Evolutionary conservation across 2,113 vertebrate species (phyloP).

Genomic region (Glaucidium brasilianum): DNA sequence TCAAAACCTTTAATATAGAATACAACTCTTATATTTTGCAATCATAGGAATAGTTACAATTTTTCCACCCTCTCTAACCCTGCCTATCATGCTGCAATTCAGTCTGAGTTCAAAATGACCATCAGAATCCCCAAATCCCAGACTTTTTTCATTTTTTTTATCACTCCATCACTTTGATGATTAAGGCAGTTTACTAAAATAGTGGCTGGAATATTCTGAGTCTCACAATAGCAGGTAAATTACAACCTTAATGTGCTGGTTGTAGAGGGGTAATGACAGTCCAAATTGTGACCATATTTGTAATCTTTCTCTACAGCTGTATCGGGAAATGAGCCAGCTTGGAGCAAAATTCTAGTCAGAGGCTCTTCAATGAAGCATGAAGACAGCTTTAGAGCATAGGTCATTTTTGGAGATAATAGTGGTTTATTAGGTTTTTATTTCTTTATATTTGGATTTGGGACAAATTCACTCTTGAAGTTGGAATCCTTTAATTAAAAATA

Average conservation of each 20-base stretch:
- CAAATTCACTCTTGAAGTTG: neutral
- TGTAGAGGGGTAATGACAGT: neutral
- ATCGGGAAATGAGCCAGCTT: neutral
- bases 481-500: neutral
- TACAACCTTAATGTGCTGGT: neutral
- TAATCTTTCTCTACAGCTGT: slow-evolving; percentile 6
- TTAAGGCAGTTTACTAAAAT: slow-evolving; percentile 45
- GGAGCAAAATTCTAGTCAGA: neutral
- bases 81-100: slow-evolving; percentile 9
- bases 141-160: slow-evolving; percentile 44
- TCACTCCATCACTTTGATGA: neutral
- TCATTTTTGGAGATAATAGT: neutral
- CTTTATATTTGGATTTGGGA: neutral
- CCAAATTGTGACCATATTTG: slow-evolving; percentile 28
- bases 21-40: neutral
- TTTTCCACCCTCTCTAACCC: neutral
- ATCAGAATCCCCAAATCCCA: neutral
- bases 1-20: neutral
- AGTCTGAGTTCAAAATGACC: slow-evolving; percentile 30
- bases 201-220: neutral
- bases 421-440: neutral
- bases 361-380: neutral
- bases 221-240: slow-evolving; percentile 24
- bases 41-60: neutral
- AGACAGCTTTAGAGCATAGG: neutral